These are phyloP conservation scores for Cotesia chilonis DNA, from an alignment of 1,140 invertebrate genomes.

Conservation along the genomic window DNA sequence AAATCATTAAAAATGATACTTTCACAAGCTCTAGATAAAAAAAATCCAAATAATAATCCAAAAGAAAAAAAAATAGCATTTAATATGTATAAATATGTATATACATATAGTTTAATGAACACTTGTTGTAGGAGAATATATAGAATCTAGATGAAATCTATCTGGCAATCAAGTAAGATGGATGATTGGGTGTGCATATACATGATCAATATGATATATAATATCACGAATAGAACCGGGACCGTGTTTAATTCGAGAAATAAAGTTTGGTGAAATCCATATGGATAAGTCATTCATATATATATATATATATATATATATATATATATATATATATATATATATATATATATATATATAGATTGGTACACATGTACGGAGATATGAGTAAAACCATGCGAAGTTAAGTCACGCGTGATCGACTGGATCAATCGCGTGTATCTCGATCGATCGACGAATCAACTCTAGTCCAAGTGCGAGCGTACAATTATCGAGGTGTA, in stretches of 20 bases:
- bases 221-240: background rate
- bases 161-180: constrained; percentile 2
- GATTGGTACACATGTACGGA: constrained; percentile 6
- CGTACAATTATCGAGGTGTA: constrained; percentile 34
- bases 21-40: too few relatives aligned
- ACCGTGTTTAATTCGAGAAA: background rate
- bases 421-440: constrained; percentile 30
- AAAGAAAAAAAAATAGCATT: too few relatives aligned
- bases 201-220: constrained; percentile 6
- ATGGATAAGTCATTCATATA: constrained; percentile 4
- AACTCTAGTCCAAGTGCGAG: constrained; percentile 23
- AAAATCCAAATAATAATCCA: too few relatives aligned
- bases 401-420: constrained; percentile 33
- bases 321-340: constrained; percentile 7
- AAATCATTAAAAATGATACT: too few relatives aligned
- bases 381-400: constrained; percentile 14
- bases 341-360: constrained; percentile 4
- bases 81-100: too few relatives aligned
- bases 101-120: too few relatives aligned
- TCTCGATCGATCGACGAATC: constrained; percentile 27
- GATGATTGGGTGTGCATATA: constrained; percentile 11
- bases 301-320: constrained; percentile 12
- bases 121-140: too few relatives aligned
- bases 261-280: constrained; percentile 28
- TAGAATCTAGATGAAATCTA: background rate